Evolutionary conservation across 1,140 invertebrate species (phyloP), one percentile per base, ranked within the genome.

Genomic region (Wiebesia pumilae): DNA sequence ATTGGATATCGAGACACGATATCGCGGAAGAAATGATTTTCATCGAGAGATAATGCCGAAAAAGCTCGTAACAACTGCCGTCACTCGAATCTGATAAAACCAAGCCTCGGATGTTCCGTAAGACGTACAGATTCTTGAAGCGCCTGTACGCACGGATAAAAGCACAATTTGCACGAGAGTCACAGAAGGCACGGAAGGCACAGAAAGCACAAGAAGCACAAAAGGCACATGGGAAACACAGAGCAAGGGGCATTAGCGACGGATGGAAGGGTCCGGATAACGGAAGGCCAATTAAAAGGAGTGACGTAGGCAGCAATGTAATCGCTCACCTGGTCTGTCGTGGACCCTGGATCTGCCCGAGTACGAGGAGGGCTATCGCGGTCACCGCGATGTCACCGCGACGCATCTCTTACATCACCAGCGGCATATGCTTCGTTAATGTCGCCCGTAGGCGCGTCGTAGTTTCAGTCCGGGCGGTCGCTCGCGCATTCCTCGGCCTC

Each of bases 381-480:
- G 90, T 92, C 88, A 92, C 91, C 92, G 93, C 93, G 93, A 94
- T 91, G 90, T 93, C 93, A 92, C 91, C 92, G 88, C 92, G 92
- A 92, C 93, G 93, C 93, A 94, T 94, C 92, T 93, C 93, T 94
- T 92, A 93, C 93, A 93, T 94, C 92, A 93, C 92, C 80, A 73
- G 43, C 51, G 3, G 33, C 67, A 87, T 87, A 75, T 82, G 51
- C 43, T 78, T 75, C 0, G 65, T 62, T 40, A 58, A 73, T 67
- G n/a, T 82, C 71, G 62, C 75, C n/a, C 43, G 62, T 30, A 58
- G 30, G 54, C 78, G 30, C 54, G 0, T 78, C 38, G 27, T n/a
- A 78, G 35, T 43, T 47, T 3, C 75, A 75, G 14, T 16, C 38
- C 73, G 43, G 40, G 40, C 75, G 43, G 43, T 62, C 30, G 3